phyloP scores from a whole-genome alignment of 2,113 vertebrate species.

The Xenus cinereus region DNA sequence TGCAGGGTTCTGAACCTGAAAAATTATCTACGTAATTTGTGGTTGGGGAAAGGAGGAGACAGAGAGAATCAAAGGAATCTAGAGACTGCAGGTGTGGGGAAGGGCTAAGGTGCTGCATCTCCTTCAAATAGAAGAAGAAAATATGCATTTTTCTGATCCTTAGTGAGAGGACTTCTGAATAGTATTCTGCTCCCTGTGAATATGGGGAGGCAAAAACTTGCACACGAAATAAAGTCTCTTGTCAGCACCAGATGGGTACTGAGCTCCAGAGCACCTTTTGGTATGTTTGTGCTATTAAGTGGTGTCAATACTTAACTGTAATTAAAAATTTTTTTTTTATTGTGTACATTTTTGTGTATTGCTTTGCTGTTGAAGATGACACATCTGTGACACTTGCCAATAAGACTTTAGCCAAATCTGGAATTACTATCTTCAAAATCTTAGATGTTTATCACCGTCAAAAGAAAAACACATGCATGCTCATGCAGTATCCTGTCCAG shows the following conservation, averaged over 20 bases:
- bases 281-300: not conserved
- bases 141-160: not conserved
- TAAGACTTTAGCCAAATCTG: not conserved
- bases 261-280: not conserved
- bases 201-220: not conserved
- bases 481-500: not conserved
- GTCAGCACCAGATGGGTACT: not conserved
- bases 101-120: not conserved
- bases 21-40: not conserved
- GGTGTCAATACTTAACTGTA: not conserved
- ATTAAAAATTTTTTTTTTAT: not conserved
- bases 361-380: not conserved
- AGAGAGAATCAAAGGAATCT: not conserved
- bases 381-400: not conserved
- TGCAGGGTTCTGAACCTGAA: not conserved
- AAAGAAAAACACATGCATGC: not conserved
- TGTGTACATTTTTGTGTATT: not conserved
- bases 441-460: not conserved
- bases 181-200: not conserved
- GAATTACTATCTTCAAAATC: not conserved
- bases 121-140: not conserved
- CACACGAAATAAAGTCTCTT: accelerated
- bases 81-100: not conserved
- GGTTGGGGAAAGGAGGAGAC: not conserved
- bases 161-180: not conserved